Percentiles rank a stretch among this genome's conserved stretches.
Evolutionary conservation across 2,113 vertebrate genomes (phyloP).

Genomic region (Ictalurus furcatus): DNA sequence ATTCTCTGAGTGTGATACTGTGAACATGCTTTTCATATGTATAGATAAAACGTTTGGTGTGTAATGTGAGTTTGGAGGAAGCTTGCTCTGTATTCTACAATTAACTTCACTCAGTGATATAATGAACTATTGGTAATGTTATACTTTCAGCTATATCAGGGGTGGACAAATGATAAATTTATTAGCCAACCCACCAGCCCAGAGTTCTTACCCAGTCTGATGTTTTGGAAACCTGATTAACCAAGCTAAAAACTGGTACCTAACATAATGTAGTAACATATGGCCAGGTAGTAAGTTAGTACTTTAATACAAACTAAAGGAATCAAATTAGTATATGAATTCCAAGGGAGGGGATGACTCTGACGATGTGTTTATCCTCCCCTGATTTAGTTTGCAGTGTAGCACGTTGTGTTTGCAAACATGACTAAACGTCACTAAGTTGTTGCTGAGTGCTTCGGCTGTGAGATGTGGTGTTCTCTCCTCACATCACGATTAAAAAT

Average conservation of each 20-base stretch:
- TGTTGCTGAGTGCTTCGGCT: neutral
- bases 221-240: neutral
- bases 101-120: neutral
- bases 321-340: neutral
- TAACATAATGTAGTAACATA: neutral
- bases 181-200: neutral
- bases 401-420: neutral
- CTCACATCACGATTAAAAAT: neutral
- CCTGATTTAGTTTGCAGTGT: neutral
- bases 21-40: constrained; percentile 42
- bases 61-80: constrained; percentile 9
- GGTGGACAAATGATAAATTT: neutral
- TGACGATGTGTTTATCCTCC: neutral
- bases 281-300: neutral
- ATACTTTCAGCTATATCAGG: neutral
- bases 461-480: neutral
- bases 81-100: constrained; percentile 1
- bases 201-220: neutral
- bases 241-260: neutral
- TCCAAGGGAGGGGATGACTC: neutral
- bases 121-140: neutral
- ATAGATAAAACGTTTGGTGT: constrained; percentile 29
- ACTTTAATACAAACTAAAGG: neutral
- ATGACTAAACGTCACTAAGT: neutral
- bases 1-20: constrained; percentile 34